Percentiles rank a stretch among this genome's conserved stretches.
phyloP scores from a whole-genome alignment of 2,888 invertebrate species.

The Phasia obesa region DNA sequence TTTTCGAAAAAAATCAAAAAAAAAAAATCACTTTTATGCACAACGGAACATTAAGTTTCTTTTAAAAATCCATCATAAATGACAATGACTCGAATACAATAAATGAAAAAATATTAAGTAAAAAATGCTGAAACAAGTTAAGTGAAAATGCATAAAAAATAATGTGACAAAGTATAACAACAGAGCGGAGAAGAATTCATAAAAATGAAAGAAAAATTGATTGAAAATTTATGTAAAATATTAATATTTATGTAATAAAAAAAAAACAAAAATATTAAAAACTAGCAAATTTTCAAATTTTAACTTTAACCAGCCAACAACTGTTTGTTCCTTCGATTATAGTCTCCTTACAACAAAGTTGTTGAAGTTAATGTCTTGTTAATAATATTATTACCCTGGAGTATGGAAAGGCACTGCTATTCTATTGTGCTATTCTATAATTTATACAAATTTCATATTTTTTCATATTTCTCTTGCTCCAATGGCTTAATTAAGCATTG shows the following conservation, averaged over 20 bases:
- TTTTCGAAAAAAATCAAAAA: slow-evolving; percentile 49
- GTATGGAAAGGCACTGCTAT: not conserved
- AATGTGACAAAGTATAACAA: slow-evolving; percentile 42
- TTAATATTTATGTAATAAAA: not conserved
- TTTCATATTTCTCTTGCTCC: slow-evolving; percentile 39
- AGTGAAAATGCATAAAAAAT: slow-evolving; percentile 50
- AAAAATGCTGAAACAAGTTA: slow-evolving; percentile 25
- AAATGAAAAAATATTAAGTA: not conserved
- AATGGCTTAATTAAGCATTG: slow-evolving; percentile 53
- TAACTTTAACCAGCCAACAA: slow-evolving; percentile 1
- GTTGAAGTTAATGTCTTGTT: slow-evolving; percentile 39
- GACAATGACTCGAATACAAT: slow-evolving; percentile 55
- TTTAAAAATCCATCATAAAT: slow-evolving; percentile 69
- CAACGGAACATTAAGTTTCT: slow-evolving; percentile 68
- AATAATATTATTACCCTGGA: not conserved
- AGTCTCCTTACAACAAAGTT: not conserved
- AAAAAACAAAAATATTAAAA: not conserved
- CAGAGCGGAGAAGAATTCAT: not conserved
- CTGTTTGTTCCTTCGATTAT: not conserved
- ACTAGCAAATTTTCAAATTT: slow-evolving; percentile 1
- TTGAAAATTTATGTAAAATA: slow-evolving; percentile 63
- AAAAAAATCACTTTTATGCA: slow-evolving; percentile 62
- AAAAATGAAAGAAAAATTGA: slow-evolving; percentile 39
- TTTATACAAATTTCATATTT: slow-evolving; percentile 35
- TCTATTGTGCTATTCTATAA: not conserved